A percentile compares a stretch with the other conserved stretches of the same genome.
Evolutionary conservation across 2,797 vertebrate species (phyloP).

Genomic region (Erpetoichthys calabaricus): DNA sequence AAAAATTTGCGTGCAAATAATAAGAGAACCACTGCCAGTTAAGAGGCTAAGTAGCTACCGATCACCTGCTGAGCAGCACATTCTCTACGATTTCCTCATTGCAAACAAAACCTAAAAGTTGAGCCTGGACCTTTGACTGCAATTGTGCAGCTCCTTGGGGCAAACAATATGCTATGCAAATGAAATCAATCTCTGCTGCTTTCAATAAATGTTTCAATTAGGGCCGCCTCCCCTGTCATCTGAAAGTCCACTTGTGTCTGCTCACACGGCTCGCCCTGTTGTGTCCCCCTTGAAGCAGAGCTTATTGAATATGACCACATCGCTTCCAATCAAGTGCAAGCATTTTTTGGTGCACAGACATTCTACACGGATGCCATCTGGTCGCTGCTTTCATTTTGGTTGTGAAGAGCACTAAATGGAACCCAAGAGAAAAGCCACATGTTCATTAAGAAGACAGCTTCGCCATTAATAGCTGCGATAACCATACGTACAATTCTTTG

Average conservation of each 20-base stretch:
- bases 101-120: no score
- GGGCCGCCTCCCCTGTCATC: not conserved
- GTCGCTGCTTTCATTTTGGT: constrained; percentile 15
- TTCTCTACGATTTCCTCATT: no score
- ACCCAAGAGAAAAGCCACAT: constrained; percentile 19
- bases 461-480: constrained; percentile 7
- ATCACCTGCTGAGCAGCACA: no score
- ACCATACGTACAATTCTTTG: constrained; percentile 4
- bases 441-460: constrained; percentile 15
- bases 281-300: constrained; percentile 5
- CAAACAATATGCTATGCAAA: not conserved
- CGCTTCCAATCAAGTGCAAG: constrained; percentile 16
- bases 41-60: no score
- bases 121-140: not conserved
- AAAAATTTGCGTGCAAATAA: no score
- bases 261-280: not conserved
- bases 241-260: not conserved
- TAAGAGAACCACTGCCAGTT: no score
- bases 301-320: constrained; percentile 13
- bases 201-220: not conserved
- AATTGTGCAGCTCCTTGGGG: not conserved
- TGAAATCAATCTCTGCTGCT: not conserved
- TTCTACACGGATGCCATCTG: constrained; percentile 23
- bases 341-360: constrained; percentile 24
- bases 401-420: constrained; percentile 19